Evolutionary conservation across 2,113 vertebrate species (phyloP), one percentile per base, ranked within the genome.

Genomic region (Xyliphius kryptos): DNA sequence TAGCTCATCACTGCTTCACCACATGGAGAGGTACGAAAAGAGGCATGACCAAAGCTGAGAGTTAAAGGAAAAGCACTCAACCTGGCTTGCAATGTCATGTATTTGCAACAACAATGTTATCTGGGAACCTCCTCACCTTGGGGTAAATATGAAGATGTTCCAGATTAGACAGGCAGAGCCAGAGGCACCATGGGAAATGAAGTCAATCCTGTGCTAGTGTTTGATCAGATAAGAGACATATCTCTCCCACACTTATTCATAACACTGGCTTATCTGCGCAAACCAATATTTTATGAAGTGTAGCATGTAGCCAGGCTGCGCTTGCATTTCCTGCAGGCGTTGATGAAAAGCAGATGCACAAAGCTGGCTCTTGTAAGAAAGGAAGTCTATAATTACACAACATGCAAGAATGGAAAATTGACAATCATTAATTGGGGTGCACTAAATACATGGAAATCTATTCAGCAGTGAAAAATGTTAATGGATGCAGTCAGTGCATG

Each of bases 121-220:
- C 63, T 50, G 17, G 36, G 36, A 58, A 14, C 46, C 55, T 56
- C 55, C 63, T 43, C 36, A 49, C 54, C 55, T 55, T 57, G n/a
- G n/a, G n/a, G n/a, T n/a, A n/a, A n/a, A 66, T 51, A 57, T 43
- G 46, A 66, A 66, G 63, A 66, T 66, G 36, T n/a, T 57, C 36
- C 63, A 56, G 63, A 66, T 66, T 66, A 58, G 32, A 10, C 16
- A 50, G 46, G 14, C 46, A 66, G 20, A 20, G 19, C 63, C 3
- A 3, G 63, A 57, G 63, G 47, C 63, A 57, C 55, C 55, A 26
- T 58, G 63, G 63, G 63, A 66, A 66, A 66, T 58, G 54, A 66
- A 58, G 63, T 66, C 55, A 41, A 55, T 58, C 36, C 46, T 41
- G 46, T 22, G 46, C 55, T 17, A 13, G 20, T 54, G 19, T 41